Conservation (phyloP, 2,888 invertebrate genomes). For the Amphipoea lucens region DNA sequence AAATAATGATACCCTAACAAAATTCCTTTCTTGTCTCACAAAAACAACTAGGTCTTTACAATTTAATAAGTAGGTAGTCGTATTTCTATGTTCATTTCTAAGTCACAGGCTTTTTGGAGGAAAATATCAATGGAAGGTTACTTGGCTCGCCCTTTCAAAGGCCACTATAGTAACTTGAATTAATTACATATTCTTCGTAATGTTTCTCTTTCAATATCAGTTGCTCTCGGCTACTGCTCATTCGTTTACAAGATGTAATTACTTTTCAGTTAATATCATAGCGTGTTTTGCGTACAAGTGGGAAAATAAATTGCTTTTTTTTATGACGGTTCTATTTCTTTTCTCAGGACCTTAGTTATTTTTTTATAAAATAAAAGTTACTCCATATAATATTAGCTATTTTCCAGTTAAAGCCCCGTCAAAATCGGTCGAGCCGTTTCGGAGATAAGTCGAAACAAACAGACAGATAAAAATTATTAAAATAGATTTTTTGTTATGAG, state of each 20-base stretch:
- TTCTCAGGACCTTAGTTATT: too few relatives aligned
- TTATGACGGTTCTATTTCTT: too few relatives aligned
- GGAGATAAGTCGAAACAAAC: too few relatives aligned
- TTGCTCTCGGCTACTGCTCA: constrained; percentile 17
- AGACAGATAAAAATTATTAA: too few relatives aligned
- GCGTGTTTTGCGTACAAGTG: too few relatives aligned
- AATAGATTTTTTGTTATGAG: too few relatives aligned
- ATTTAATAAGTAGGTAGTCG: not conserved
- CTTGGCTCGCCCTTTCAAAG: constrained; percentile 1
- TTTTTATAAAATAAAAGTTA: too few relatives aligned
- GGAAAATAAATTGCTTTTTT: too few relatives aligned
- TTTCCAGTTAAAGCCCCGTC: too few relatives aligned
- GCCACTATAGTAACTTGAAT: constrained; percentile 20
- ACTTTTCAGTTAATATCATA: constrained; percentile 6
- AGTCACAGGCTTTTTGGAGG: not conserved
- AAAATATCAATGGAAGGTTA: not conserved
- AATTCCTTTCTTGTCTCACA: not conserved
- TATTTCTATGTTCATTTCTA: not conserved
- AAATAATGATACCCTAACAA: not conserved
- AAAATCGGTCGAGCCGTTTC: too few relatives aligned
- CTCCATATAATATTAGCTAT: too few relatives aligned
- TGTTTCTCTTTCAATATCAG: constrained; percentile 41
- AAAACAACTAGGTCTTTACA: not conserved
- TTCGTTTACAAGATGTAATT: constrained; percentile 34
- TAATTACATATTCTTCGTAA: constrained; percentile 42